Evolutionary conservation across 2,888 invertebrate species (phyloP), one percentile per base, ranked within the genome.

Genomic region (Apamea anceps): DNA sequence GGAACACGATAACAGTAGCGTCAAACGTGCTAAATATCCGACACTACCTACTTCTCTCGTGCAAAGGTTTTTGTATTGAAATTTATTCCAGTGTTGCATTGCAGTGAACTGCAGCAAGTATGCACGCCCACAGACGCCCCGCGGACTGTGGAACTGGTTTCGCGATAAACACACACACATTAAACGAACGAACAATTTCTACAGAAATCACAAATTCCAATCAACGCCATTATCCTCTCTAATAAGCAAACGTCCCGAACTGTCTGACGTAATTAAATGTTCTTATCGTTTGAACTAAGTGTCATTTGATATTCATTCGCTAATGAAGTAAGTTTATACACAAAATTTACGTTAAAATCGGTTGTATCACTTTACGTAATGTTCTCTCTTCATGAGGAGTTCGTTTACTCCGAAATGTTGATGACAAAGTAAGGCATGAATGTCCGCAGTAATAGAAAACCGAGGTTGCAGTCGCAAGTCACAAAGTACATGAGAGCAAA

Each of bases 81-180:
- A 93, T 93, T 91, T 93, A 93, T 94, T 92, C 92, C 89, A 87
- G 91, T 92, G 93, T 93, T 93, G 94, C 93, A 94, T 92, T 94
- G 94, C 94, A 92, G 93, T 86, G 90, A 87, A 91, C 91, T 92
- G 93, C 93, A 91, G 87, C 91, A 91, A 88, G 91, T 89, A 90
- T 92, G 91, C 89, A 92, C 94, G 89, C 94, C 94, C 92, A 94
- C 95, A 90, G 83, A 79, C 81, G 81, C 67, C 73, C 79, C 68
- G 82, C 32, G 72, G 87, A 92, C 81, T 65, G 82, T 63, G 68
- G 86, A 93, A 95, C 95, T 91, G 95, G 95, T 95, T 95, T 93
- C 80, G 80, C 85, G 82, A 87, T 89, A 86, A 89, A 88, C 89
- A 91, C 90, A 87, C 90, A 90, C 89, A 90, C 87, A 87, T 85